Base-by-base conservation (phyloP, 2,888 invertebrate species). In the Acleris holmiana region DNA sequence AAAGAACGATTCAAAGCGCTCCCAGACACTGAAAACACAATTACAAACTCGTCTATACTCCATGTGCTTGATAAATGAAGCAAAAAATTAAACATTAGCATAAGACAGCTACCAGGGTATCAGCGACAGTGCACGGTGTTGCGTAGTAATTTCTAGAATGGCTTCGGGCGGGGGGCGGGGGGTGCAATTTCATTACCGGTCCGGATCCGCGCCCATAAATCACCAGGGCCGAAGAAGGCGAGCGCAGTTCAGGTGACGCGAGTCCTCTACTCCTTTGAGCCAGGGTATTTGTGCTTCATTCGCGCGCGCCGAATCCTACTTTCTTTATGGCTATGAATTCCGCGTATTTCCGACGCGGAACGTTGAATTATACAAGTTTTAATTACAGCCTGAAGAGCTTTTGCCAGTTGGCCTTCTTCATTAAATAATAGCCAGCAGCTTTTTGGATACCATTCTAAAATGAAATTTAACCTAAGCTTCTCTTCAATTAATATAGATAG, bases 181-280 rank as follows among this genome's bases (percentile, higher is more conserved):
- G 93, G 90, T 91, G 91, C 93, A 91, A 91, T 91, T 89, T 93
- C 91, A 89, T 90, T 92, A 91, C 91, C 92, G 88, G 92, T 88
- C 91, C 93, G 93, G 92, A 93, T 93, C 89, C 89, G 84, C 82
- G 88, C 79, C 84, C 89, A 91, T 93, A 93, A 93, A 93, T 93
- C 93, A 93, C 92, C 89, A 87, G 85, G 86, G 84, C 93, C 93
- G 93, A 93, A 93, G 90, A 89, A 91, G 91, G 88, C 85, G 84
- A 85, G 91, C 91, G 89, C 90, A 89, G 93, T 93, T 94, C 91
- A 89, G 93, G 93, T 92, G 92, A 89, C 90, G 93, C 91, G 91
- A 87, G 84, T 85, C 88, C 67, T 53, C 68, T 61, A 67, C 67
- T 69, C 67, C 68, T 67, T 50, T 85, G 86, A 88, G 85, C 88